phyloP scores from a whole-genome alignment of 1,140 invertebrate genomes.

The Colletes latitarsis region DNA sequence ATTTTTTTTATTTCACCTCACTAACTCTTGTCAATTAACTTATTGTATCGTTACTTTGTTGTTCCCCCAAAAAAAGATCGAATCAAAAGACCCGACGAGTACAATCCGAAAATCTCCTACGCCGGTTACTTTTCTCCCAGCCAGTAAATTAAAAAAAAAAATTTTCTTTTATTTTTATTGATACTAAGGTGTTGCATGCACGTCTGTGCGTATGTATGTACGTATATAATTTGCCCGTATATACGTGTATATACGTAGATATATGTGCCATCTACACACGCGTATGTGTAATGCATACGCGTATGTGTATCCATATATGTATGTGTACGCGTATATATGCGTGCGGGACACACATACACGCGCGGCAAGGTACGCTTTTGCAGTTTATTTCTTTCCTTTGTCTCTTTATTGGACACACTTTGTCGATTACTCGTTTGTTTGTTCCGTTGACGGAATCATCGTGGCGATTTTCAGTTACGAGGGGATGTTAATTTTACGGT shows the following conservation, averaged over 20 bases:
- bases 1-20: no score
- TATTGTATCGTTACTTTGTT: no score
- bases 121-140: constrained; percentile 21
- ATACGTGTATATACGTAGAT: constrained; percentile 54
- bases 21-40: no score
- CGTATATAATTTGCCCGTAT: constrained; percentile 52
- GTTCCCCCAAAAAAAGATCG: no score
- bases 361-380: constrained; percentile 35
- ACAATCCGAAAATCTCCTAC: no score
- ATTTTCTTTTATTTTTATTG: constrained; percentile 17
- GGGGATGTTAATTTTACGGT: neutral
- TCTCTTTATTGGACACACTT: neutral
- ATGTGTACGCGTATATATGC: constrained; percentile 40
- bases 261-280: constrained; percentile 48
- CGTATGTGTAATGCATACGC: constrained; percentile 56
- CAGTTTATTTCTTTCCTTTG: constrained; percentile 3
- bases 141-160: neutral
- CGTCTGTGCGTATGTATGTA: constrained; percentile 56
- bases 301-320: constrained; percentile 49
- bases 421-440: neutral
- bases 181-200: constrained; percentile 65
- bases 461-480: neutral
- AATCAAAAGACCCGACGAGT: no score
- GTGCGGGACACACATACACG: constrained; percentile 38
- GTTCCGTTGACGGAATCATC: constrained; percentile 14